These are phyloP conservation scores for Hexactinellida sp. DNA, from an alignment of 37 sponge, comb jelly and placozoan genomes.

Conservation along the genomic window DNA sequence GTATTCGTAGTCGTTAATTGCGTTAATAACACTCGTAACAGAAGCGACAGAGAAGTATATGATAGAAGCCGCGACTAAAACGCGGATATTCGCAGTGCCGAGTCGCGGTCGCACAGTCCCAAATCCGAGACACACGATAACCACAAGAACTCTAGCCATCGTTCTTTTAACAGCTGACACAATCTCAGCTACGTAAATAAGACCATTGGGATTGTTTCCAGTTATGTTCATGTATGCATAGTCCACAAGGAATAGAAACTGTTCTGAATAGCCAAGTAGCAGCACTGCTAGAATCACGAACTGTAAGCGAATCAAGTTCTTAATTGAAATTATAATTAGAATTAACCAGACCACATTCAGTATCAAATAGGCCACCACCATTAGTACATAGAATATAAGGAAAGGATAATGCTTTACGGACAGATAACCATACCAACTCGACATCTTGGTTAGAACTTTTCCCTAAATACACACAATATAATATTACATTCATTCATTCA, in stretches of 20 bases:
- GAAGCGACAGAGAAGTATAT: not conserved
- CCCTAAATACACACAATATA: not conserved
- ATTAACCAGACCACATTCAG: conserved; percentile 33
- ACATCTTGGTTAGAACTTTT: not conserved
- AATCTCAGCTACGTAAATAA: conserved; percentile 34
- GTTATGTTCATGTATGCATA: conserved; percentile 9
- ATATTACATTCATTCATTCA: not conserved
- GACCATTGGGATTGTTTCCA: not conserved
- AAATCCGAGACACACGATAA: conserved; percentile 65
- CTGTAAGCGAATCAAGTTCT: conserved; percentile 55
- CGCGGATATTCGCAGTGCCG: not conserved
- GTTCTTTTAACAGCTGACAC: conserved; percentile 62
- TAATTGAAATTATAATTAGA: conserved; percentile 36
- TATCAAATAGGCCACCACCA: conserved; percentile 42
- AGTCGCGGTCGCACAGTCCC: conserved; percentile 45
- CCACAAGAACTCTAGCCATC: conserved; percentile 54
- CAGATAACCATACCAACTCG: not conserved
- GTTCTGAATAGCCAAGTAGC: not conserved
- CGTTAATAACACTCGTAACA: not conserved
- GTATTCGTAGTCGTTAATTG: not conserved
- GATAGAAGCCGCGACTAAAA: not conserved
- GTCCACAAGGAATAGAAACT: conserved; percentile 4
- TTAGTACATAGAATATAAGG: conserved; percentile 42
- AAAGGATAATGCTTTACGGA: not conserved
- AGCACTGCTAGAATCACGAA: conserved; percentile 9